Base-by-base conservation (phyloP, 2,888 invertebrate species). In the Pheosia tremula region DNA sequence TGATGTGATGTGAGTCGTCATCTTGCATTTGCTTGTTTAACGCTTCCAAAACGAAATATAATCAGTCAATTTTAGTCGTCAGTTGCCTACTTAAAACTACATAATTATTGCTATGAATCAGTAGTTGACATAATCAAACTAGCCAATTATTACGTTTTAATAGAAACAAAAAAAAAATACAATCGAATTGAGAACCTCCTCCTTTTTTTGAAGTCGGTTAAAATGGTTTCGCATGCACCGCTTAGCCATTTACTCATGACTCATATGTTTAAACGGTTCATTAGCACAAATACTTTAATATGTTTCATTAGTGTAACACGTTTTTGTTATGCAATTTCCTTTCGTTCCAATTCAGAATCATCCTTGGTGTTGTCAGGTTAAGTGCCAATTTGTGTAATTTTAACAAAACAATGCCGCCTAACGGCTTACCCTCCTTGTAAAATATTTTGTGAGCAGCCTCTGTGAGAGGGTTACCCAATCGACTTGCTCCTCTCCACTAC, bases 291-390 rank as follows among this genome's bases (percentile, higher is more conserved):
- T 24, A 64, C 57, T 66, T 62, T 53, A 62, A 57, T 60, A 57
- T 65, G 62, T 57, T 67, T 67, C 74, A 74, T 76, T 74, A 68
- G 63, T 63, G 56, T 47, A 36, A 62, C 57, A 62, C 66, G 55
- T 67, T 76, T 72, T 73, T 66, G 63, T 63, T 56, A 56, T 58
- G 55, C 52, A 41, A 54, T 68, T 74, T 76, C 75, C 72, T 72
- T 63, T 64, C 55, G 59, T 72, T 66, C 74, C 61, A 62, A 59
- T 74, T 69, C 36, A 58, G 61, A 59, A 62, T 57, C 36, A 52
- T 61, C 59, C 60, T 56, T 69, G 61, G 62, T 66, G 68, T 67
- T 63, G 69, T 52, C 61, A n/a, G 57, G 13, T 56, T 56, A 56
- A 41, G 53, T 9, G 9, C 5, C 37, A 53, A 53, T 53, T 53